Percentiles rank a stretch among this genome's conserved stretches.
These are phyloP conservation scores for Oreotrochilus melanogaster DNA, from an alignment of 2,113 vertebrate genomes.

Conservation along the genomic window DNA sequence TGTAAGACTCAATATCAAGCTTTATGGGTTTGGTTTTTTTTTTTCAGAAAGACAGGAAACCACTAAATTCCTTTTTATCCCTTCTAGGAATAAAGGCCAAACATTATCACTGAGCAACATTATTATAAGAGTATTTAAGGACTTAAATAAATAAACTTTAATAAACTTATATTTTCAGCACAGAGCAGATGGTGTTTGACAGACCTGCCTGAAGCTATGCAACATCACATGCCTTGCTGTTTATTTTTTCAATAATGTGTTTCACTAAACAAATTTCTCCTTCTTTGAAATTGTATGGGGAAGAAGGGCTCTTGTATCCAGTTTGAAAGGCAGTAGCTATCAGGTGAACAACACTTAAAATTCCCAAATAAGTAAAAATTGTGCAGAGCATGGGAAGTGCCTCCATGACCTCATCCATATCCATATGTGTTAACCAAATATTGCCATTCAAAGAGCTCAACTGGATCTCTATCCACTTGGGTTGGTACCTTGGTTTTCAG, in stretches of 20 bases:
- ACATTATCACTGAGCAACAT: slow-evolving; percentile 28
- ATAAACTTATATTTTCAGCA: slow-evolving; percentile 70
- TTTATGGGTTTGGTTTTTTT: not conserved
- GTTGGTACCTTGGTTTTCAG: not conserved
- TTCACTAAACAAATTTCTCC: slow-evolving; percentile 65
- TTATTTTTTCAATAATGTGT: slow-evolving; percentile 55
- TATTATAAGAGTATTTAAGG: slow-evolving; percentile 66
- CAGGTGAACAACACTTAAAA: not conserved
- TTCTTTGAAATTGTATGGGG: not conserved
- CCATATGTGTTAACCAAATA: not conserved
- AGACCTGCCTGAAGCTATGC: slow-evolving; percentile 64
- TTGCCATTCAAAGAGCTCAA: not conserved
- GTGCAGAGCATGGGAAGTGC: not conserved
- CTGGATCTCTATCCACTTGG: not conserved
- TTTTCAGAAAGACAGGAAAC: slow-evolving; percentile 19
- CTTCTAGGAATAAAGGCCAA: slow-evolving; percentile 29
- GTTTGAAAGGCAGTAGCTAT: not conserved
- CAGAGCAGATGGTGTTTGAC: slow-evolving; percentile 72
- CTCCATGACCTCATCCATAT: rapidly evolving
- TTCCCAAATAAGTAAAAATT: not conserved
- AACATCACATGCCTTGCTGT: slow-evolving; percentile 39
- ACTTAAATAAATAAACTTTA: slow-evolving; percentile 76
- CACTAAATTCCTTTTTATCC: not conserved
- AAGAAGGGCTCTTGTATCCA: not conserved
- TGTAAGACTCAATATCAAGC: not conserved